Evolutionary conservation across 2,797 vertebrate species (phyloP).

Genomic region (Siniperca obscura): DNA sequence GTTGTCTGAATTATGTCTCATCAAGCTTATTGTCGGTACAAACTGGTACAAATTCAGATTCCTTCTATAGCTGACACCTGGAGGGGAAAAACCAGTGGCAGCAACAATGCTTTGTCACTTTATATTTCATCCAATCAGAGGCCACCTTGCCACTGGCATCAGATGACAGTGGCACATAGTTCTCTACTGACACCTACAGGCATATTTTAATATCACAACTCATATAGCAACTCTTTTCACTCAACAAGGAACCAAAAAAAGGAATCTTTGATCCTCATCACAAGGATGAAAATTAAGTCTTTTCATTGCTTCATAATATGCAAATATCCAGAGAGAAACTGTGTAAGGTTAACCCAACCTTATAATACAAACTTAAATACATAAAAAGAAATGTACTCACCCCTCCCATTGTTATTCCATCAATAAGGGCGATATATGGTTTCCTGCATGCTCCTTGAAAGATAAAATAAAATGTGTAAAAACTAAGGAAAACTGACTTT

Average conservation of each 20-base stretch:
- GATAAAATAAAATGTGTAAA: constrained; percentile 47
- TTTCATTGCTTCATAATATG: neutral
- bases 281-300: no score
- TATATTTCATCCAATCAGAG: constrained; percentile 73
- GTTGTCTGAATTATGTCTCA: neutral
- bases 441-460: constrained; percentile 88
- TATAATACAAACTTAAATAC: neutral
- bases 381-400: constrained; percentile 85
- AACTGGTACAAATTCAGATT: constrained; percentile 34
- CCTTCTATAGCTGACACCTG: constrained; percentile 38
- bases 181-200: constrained; percentile 75
- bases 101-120: constrained; percentile 64
- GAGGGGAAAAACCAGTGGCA: constrained; percentile 39
- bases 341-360: neutral
- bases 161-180: constrained; percentile 1
- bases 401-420: constrained; percentile 98
- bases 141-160: constrained; percentile 45
- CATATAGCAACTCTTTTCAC: fast-evolving
- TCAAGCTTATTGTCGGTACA: neutral
- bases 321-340: neutral
- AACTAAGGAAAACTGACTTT: neutral
- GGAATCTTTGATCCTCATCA: neutral
- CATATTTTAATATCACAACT: constrained; percentile 2
- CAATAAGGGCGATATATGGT: constrained; percentile 93
- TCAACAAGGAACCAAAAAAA: neutral